Evolutionary conservation across 2,113 vertebrate species (phyloP).

Genomic region (Arothron firmamentum): DNA sequence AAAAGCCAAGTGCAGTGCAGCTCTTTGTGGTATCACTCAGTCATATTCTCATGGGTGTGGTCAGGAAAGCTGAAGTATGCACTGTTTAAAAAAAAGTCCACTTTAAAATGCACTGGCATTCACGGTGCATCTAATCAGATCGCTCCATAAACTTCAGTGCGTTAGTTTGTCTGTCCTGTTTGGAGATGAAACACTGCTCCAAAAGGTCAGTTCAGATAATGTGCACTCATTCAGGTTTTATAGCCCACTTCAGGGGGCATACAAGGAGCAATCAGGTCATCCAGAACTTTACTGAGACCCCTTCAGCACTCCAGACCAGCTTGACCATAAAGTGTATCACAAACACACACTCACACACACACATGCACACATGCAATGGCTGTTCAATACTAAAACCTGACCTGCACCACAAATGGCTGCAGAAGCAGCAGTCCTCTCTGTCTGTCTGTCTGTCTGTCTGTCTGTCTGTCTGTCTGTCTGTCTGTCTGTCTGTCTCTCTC

Average conservation of each 20-base stretch:
- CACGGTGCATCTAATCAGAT: not conserved
- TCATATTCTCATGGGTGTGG: not conserved
- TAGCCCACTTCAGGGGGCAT: not conserved
- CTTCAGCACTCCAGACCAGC: slow-evolving; percentile 1
- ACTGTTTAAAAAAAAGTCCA: no score
- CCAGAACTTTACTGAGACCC: slow-evolving; percentile 12
- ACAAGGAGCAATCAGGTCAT: slow-evolving; percentile 8
- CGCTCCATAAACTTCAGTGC: no score
- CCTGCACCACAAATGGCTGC: not conserved
- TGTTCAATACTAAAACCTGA: not conserved
- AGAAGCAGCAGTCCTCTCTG: slow-evolving; percentile 28
- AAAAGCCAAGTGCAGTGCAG: no score
- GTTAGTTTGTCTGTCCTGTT: not conserved
- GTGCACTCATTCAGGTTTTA: slow-evolving; percentile 18
- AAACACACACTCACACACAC: no score
- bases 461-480: no score
- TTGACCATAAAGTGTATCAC: slow-evolving; percentile 27
- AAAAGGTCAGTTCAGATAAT: slow-evolving; percentile 36
- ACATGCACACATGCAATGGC: no score
- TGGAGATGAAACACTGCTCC: not conserved
- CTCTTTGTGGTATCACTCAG: no score
- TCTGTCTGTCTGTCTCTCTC: no score
- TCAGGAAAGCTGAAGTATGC: not conserved
- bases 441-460: no score
- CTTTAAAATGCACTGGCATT: slow-evolving; percentile 1